Base-by-base conservation (phyloP, 2,888 invertebrate species). In the Lasioglossum figueresi region DNA sequence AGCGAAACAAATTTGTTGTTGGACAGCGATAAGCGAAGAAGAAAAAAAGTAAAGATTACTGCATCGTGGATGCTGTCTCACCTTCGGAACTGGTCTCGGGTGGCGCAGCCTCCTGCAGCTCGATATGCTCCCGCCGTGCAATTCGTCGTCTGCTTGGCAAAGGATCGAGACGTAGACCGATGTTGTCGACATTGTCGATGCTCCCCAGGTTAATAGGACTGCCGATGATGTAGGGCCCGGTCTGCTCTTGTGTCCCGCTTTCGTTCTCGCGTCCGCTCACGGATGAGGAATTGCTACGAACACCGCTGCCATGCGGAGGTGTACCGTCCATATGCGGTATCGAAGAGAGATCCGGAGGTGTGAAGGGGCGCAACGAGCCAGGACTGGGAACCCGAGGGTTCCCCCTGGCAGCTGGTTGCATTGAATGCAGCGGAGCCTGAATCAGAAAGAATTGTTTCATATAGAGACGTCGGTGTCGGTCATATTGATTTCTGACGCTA, bases 261-360 rank as follows among this genome's bases (percentile, higher is more conserved):
- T 88, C 84, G 82, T 76, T 83, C 40, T 48, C 71, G 45, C 84
- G 84, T 19, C 76, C 84, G 68, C 76, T 83, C 52, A 82, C 84
- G 27, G 88, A 85, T 76, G 88, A 86, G 52, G 81, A 79, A 84
- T 80, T 87, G 88, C 88, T 90, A 79, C 82, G 88, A 87, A 82
- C 76, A 80, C 75, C 89, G 86, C 88, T 90, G 92, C 87, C 92
- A 86, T 86, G 86, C 80, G 88, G 81, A 14, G 94, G 91, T 27
- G 94, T 93, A 87, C 92, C 95, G 92, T 95, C 95, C 94, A 95
- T 95, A 89, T 95, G 95, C 27, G 95, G 95, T 88, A 95, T 95
- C 66, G 94, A 93, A 76, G 93, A 94, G 52, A 95, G 91, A 76
- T 95, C 94, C 86, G 94, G 92, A 14, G 95, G 95, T 81, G 94